phyloP scores from a whole-genome alignment of 2,797 vertebrate species.

The Chromis chromis region DNA sequence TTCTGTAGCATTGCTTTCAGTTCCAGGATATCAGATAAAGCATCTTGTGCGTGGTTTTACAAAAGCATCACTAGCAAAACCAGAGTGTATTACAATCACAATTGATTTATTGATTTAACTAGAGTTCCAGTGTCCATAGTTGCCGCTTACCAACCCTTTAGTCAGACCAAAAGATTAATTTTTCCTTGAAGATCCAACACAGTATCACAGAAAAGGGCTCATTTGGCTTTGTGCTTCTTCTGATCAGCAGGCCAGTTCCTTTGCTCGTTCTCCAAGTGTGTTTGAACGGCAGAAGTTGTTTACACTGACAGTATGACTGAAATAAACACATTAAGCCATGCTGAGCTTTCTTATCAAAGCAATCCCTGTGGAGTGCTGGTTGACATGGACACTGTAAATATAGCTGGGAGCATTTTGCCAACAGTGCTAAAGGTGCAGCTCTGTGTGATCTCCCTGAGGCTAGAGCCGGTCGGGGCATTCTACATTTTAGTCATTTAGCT shows the following conservation, averaged over 20 bases:
- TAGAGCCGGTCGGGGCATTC: conserved; percentile 23
- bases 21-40: neutral
- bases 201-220: neutral
- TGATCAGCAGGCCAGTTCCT: conserved; percentile 23
- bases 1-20: neutral
- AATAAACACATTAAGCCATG: conserved; percentile 72
- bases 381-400: conserved; percentile 80
- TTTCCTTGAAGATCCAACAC: neutral
- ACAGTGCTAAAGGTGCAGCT: conserved; percentile 55
- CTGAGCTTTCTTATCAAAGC: conserved; percentile 73
- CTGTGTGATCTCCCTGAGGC: conserved; percentile 32
- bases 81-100: neutral
- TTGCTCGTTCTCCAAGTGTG: conserved; percentile 26
- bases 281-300: conserved; percentile 51
- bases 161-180: neutral
- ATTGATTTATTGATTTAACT: neutral
- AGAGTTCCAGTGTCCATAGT: neutral
- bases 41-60: neutral
- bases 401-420: conserved; percentile 52
- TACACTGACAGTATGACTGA: conserved; percentile 62
- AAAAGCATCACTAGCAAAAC: neutral
- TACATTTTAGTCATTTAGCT: conserved; percentile 43
- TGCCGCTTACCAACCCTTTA: neutral
- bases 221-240: conserved; percentile 7
- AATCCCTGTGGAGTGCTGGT: conserved; percentile 56